Percentiles rank a stretch among this genome's conserved stretches.
These are phyloP conservation scores for Mnemiopsis leidyi DNA, from an alignment of 37 sponge, comb jelly and placozoan species.

Conservation along the genomic window DNA sequence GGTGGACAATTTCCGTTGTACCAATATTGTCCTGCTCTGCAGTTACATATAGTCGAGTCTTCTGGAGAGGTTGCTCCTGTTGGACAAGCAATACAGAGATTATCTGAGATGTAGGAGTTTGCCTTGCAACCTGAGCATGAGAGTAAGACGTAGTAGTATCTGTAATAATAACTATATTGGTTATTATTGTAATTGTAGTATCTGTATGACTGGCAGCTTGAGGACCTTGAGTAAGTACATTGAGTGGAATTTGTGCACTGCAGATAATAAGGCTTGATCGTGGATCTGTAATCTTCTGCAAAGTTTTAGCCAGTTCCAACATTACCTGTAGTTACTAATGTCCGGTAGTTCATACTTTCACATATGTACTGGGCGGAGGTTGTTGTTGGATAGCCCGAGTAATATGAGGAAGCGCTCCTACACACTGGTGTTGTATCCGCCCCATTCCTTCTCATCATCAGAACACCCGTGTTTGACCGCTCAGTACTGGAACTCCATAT, in stretches of 20 bases:
- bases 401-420: background rate
- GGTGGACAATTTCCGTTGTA: background rate
- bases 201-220: background rate
- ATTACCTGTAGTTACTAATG: background rate
- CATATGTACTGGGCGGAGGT: background rate
- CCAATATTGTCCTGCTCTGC: background rate
- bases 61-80: background rate
- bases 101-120: background rate
- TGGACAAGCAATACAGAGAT: background rate
- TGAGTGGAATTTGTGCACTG: background rate
- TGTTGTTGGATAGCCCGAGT: background rate
- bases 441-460: background rate
- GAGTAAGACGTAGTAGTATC: no score
- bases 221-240: background rate
- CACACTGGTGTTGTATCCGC: background rate
- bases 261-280: background rate
- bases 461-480: background rate
- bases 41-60: background rate
- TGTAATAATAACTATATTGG: no score
- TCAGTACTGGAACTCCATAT: background rate
- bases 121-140: background rate
- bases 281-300: background rate
- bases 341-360: background rate
- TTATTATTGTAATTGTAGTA: background rate
- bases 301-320: background rate